These are phyloP conservation scores for Heliconius aoede DNA, from an alignment of 2,888 invertebrate species.

Conservation along the genomic window DNA sequence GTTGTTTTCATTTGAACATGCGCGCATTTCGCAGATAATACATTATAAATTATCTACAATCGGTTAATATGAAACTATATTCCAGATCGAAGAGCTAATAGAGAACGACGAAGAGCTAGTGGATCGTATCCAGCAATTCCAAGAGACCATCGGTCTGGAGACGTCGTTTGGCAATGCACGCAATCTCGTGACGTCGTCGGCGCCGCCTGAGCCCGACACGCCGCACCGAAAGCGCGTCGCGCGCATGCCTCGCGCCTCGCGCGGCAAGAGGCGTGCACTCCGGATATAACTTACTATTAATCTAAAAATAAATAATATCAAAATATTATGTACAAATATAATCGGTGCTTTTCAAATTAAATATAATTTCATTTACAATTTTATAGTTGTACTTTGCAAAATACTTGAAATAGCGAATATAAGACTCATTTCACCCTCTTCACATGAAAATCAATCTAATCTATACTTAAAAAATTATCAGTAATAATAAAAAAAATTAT, in stretches of 20 bases:
- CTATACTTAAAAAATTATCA: too few relatives aligned
- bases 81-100: constrained; percentile 74
- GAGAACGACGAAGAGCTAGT: constrained; percentile 74
- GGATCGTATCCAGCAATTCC: constrained; percentile 68
- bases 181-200: constrained; percentile 72
- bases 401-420: too few relatives aligned
- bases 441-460: too few relatives aligned
- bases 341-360: too few relatives aligned
- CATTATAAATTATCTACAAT: neutral
- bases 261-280: constrained; percentile 57
- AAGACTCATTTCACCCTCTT: too few relatives aligned
- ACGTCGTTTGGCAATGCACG: constrained; percentile 68
- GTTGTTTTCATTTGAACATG: too few relatives aligned
- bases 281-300: constrained; percentile 49
- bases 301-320: too few relatives aligned
- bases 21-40: neutral
- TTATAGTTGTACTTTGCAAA: too few relatives aligned
- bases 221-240: constrained; percentile 58
- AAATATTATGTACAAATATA: too few relatives aligned
- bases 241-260: constrained; percentile 44
- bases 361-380: too few relatives aligned
- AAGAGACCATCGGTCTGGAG: constrained; percentile 66
- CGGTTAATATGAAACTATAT: neutral
- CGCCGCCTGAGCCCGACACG: constrained; percentile 73
- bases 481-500: too few relatives aligned